These are phyloP conservation scores for Sardina pilchardus DNA, from an alignment of 2,113 vertebrate genomes.

Conservation along the genomic window DNA sequence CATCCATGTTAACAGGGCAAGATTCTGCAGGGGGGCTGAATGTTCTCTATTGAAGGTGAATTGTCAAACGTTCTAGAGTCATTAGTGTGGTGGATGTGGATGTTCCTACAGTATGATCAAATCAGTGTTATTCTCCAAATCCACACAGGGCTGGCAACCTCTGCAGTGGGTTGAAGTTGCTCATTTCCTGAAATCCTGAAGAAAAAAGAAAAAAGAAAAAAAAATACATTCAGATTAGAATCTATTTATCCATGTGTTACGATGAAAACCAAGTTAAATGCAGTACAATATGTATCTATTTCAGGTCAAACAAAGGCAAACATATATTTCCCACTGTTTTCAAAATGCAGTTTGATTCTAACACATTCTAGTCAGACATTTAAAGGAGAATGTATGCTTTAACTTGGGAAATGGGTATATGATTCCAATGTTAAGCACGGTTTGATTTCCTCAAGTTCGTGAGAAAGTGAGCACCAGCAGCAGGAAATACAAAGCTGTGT, in stretches of 20 bases:
- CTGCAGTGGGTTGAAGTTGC: neutral
- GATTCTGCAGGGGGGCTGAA: slow-evolving; percentile 57
- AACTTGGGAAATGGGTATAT: neutral
- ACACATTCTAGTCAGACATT: neutral
- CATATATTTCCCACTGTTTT: neutral
- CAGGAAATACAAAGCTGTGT: neutral
- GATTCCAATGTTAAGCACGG: neutral
- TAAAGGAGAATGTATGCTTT: neutral
- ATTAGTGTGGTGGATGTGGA: slow-evolving; percentile 57
- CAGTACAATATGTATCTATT: neutral
- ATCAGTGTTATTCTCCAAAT: slow-evolving; percentile 49
- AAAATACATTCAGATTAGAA: neutral
- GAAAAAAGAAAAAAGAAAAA: neutral
- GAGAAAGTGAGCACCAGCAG: neutral
- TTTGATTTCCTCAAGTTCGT: neutral
- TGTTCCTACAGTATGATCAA: slow-evolving; percentile 55
- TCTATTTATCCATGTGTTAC: neutral
- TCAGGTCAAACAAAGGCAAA: neutral
- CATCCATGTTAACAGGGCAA: slow-evolving; percentile 70
- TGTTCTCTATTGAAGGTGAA: slow-evolving; percentile 59
- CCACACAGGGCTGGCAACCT: slow-evolving; percentile 48
- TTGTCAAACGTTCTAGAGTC: slow-evolving; percentile 58
- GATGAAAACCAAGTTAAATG: neutral
- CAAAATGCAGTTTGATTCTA: neutral
- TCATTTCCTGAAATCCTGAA: slow-evolving; percentile 12